Conservation (phyloP, 2,113 vertebrate species). For the Hystrix cristata region DNA sequence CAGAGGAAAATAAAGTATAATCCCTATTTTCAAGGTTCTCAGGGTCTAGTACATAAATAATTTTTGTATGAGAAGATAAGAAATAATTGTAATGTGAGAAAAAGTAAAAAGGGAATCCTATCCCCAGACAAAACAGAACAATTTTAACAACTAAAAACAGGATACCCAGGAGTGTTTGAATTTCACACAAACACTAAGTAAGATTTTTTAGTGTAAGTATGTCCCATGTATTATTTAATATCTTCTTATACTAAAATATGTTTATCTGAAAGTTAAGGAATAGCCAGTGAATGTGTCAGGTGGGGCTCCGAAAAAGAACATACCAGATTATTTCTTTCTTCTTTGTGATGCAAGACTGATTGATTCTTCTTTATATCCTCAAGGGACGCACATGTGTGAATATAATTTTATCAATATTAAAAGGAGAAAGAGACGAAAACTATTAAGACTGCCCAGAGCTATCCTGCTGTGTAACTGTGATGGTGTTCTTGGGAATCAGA, state of each 20-base stretch:
- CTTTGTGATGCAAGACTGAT: neutral
- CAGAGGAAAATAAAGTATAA: neutral
- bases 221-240: neutral
- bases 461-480: neutral
- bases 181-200: neutral
- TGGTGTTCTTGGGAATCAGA: constrained; percentile 34
- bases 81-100: neutral
- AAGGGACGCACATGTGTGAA: neutral
- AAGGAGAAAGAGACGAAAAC: constrained; percentile 22
- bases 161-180: neutral
- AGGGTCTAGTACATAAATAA: neutral
- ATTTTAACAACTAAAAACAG: neutral
- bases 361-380: neutral
- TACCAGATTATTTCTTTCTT: neutral
- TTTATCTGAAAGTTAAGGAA: constrained; percentile 23
- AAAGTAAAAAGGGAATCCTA: neutral
- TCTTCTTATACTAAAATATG: neutral
- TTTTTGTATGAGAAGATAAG: neutral
- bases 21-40: neutral
- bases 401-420: constrained; percentile 51
- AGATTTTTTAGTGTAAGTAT: neutral
- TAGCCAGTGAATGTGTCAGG: neutral
- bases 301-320: neutral
- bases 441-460: neutral
- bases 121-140: neutral